Base-by-base conservation (phyloP, 1,140 invertebrate species). In the Heliconius eleuchia region DNA sequence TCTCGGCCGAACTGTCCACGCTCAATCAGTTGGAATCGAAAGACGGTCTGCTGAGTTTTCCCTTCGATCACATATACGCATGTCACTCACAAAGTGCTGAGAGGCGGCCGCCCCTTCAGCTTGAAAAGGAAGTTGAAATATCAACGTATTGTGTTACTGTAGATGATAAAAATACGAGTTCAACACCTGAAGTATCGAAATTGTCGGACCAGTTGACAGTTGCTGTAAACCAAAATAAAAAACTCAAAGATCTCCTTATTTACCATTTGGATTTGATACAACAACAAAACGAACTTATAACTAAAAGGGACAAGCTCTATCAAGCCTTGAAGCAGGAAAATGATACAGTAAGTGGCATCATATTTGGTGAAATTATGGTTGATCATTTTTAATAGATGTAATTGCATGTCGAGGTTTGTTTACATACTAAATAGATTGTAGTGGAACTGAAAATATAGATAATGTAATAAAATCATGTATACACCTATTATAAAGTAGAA, bases 31-130 rank as follows among this genome's bases (percentile, higher is more conserved):
- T 93, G 82, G 91, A 92, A 46, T 70, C 88, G n/a, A 93, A 92
- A 82, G 91, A 94, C 76, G 84, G 90, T 30, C 86, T 93, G 80
- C 82, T 91, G 78, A 92, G 89, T 85, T 91, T 94, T 83, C 91
- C 92, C 57, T 94, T 94, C 75, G 92, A 94, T 77, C 91, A 94
- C 71, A 88, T 94, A 74, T 94, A 94, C 79, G 91, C 92, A 11
- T 93, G 91, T 79, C 90, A 92, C 70, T 92, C 91, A 1, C 88
- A 91, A 76, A 84, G 84, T 34, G 81, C 85, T 19, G 88, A 91
- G 66, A 84, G 87, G 46, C 83, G 87, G 73, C 86, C 87, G 79
- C 80, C 83, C 8, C 78, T 90, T 72, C 82, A 86, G 71, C 76
- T 89, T 0, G 89, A 91, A 39, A 92, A 92, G 74, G 88, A 89